Evolutionary conservation across 2,113 vertebrate species (phyloP), one percentile per base, ranked within the genome.

Genomic region (Zingel zingel): DNA sequence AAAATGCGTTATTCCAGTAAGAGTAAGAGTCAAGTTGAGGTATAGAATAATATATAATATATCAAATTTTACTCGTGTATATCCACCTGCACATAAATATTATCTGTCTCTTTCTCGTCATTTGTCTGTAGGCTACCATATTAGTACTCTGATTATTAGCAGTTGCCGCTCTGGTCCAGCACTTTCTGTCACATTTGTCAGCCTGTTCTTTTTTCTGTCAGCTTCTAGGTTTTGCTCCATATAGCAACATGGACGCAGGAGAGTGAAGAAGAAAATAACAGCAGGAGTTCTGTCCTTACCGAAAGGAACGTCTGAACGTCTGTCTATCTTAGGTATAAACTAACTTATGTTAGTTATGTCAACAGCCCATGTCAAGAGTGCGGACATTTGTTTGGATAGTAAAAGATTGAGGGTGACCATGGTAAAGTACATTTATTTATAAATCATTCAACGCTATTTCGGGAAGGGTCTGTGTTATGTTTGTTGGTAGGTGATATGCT

Each of bases 211-310:
- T 70, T 66, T 54, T 54, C 33, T 70, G 9, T 0, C 23, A 21
- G 18, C 19, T 25, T 81, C 45, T n/a, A 50, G 69, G 1, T 33
- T 65, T 76, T 78, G 15, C 18, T 58, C 14, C 36, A 19, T 10
- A 2, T 25, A 43, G 43, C 19, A n/a, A 72, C 33, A 84, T 87
- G 68, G 39, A 50, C 33, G 6, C 72, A 53, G 27, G 50, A 19
- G 23, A 12, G 57, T 36, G n/a, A 63, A 54, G 45, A 47, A 56
- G 50, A 82, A 66, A 67, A 21, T n/a, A 56, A 4, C 66, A 66
- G 33, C 27, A 30, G 23, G 14, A 67, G 27, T 21, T 59, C 62
- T 57, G 47, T 43, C 53, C 43, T 47, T 59, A 9, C 21, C 47
- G 43, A 51, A 6, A 47, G 36, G 11, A 7, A 67, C 6, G 43